A percentile compares a stretch with the other conserved stretches of the same genome.
These are phyloP conservation scores for Sisor rabdophorus DNA, from an alignment of 2,113 vertebrate species.

Conservation along the genomic window DNA sequence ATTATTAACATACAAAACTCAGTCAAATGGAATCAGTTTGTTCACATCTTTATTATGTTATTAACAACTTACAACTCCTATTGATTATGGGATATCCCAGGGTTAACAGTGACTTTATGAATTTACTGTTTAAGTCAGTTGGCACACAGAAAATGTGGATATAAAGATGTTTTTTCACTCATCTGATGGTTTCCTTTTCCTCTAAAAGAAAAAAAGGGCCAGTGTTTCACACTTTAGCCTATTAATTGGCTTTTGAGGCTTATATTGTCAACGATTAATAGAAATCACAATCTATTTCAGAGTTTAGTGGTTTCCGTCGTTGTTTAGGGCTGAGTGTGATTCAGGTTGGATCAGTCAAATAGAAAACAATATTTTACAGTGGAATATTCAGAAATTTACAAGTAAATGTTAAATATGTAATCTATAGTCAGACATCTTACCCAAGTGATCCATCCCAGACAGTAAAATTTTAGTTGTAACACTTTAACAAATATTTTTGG, in stretches of 20 bases:
- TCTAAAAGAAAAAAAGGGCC: background rate
- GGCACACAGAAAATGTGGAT: background rate
- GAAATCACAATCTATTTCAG: background rate
- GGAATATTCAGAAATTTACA: background rate
- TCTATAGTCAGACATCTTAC: too few relatives aligned
- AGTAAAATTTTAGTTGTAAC: background rate
- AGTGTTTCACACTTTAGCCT: background rate
- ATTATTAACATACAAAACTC: too few relatives aligned
- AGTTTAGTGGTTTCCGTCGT: background rate
- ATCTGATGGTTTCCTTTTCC: background rate
- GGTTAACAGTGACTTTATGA: background rate
- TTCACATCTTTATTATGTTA: slow-evolving; percentile 14
- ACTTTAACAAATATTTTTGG: background rate
- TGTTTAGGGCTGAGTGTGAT: background rate
- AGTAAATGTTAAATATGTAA: too few relatives aligned
- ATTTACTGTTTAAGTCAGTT: background rate
- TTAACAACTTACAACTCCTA: background rate
- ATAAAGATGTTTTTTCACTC: background rate
- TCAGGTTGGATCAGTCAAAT: background rate
- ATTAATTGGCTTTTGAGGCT: background rate
- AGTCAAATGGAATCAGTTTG: background rate
- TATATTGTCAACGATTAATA: background rate
- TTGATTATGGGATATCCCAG: background rate
- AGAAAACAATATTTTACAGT: background rate
- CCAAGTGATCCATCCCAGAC: too few relatives aligned